Percentiles rank a stretch among this genome's conserved stretches.
These are phyloP conservation scores for Biston stratarius DNA, from an alignment of 2,888 invertebrate genomes.

Conservation along the genomic window DNA sequence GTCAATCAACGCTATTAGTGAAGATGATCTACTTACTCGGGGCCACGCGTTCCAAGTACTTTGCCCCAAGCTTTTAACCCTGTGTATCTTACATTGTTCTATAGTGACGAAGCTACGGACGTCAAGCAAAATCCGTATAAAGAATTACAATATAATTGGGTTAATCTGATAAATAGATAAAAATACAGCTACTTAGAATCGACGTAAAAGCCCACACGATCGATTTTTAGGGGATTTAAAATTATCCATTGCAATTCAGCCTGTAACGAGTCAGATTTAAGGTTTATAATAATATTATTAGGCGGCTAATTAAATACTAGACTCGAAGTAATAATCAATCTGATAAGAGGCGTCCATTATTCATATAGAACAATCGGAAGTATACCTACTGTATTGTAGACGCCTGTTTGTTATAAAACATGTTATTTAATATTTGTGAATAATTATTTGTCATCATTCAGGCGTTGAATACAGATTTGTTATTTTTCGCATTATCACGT, in stretches of 20 bases:
- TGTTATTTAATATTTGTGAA: conserved; percentile 1
- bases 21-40: no score
- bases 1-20: no score
- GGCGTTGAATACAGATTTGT: not conserved
- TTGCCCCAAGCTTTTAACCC: not conserved
- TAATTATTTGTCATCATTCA: conserved; percentile 8
- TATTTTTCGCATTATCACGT: no score
- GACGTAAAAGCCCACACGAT: conserved; percentile 7
- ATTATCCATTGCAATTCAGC: not conserved
- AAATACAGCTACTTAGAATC: not conserved
- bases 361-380: not conserved
- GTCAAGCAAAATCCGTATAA: not conserved
- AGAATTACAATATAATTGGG: conserved; percentile 5
- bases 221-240: not conserved
- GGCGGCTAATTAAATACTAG: not conserved
- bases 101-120: not conserved
- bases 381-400: not conserved
- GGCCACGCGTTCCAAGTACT: no score
- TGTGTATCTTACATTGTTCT: not conserved
- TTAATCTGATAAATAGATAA: conserved; percentile 5
- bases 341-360: not conserved
- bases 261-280: not conserved
- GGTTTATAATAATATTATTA: not conserved
- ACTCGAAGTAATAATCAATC: not conserved
- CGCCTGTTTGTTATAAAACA: not conserved